These are phyloP conservation scores for Nematolebias whitei DNA, from an alignment of 2,113 vertebrate species.

Conservation along the genomic window DNA sequence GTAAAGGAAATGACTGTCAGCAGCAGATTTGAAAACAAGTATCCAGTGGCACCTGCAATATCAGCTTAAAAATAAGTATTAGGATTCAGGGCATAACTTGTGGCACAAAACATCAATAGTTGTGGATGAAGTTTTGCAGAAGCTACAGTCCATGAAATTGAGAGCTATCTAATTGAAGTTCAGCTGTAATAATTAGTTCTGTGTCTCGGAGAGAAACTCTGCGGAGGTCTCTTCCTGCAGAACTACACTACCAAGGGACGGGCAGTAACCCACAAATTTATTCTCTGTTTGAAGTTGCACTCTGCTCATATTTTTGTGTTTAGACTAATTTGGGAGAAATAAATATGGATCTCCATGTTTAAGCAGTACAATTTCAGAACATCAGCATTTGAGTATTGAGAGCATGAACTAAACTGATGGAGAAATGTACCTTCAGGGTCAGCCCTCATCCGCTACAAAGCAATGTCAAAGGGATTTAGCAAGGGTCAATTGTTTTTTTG, in stretches of 20 bases:
- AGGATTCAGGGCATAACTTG: constrained; percentile 26
- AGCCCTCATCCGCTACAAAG: constrained; percentile 10
- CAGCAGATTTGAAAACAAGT: constrained; percentile 55
- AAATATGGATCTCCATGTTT: constrained; percentile 13
- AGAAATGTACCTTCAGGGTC: constrained; percentile 26
- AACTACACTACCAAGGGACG: constrained; percentile 22
- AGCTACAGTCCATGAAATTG: constrained; percentile 12
- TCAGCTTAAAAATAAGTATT: constrained; percentile 36
- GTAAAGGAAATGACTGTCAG: constrained; percentile 30
- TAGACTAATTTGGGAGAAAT: constrained; percentile 43
- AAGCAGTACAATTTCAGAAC: constrained; percentile 13
- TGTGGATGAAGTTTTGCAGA: constrained; percentile 24
- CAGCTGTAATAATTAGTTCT: constrained; percentile 62
- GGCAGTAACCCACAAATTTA: constrained; percentile 36
- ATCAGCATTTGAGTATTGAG: constrained; percentile 20
- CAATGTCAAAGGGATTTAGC: constrained; percentile 29
- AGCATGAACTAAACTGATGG: constrained; percentile 4
- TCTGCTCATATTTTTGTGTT: constrained; percentile 51
- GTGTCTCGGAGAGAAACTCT: constrained; percentile 44
- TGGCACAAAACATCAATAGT: constrained; percentile 34
- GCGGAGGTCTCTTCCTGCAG: constrained; percentile 46
- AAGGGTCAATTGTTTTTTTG: constrained; percentile 36
- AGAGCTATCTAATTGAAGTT: constrained; percentile 63
- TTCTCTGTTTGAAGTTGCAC: constrained; percentile 65
- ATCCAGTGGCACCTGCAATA: constrained; percentile 12